A percentile compares a stretch with the other conserved stretches of the same genome.
Evolutionary conservation across 2,888 invertebrate species (phyloP).

Genomic region (Ommatoiulus sabulosus): DNA sequence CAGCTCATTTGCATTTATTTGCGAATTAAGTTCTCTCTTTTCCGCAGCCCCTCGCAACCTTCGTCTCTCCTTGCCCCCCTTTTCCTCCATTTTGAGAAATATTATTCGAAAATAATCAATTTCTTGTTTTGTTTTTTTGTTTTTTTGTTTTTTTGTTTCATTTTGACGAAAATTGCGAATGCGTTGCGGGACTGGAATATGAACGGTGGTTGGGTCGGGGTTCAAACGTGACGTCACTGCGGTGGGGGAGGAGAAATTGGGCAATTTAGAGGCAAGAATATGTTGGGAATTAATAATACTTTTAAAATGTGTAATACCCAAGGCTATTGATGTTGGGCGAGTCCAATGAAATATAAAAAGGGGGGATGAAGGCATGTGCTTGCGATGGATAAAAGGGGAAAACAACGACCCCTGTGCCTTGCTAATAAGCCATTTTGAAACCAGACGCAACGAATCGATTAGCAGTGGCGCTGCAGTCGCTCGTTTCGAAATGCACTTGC

Average conservation of each 20-base stretch:
- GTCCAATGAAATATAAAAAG: constrained; percentile 43
- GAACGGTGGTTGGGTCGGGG: neutral
- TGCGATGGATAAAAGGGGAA: constrained; percentile 22
- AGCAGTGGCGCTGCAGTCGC: neutral
- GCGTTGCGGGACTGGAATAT: neutral
- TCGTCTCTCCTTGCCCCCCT: too few species aligned
- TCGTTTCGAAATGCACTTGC: neutral
- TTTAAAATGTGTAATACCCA: constrained; percentile 53
- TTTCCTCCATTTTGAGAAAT: neutral
- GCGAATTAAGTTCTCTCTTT: neutral
- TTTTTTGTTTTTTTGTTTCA: neutral
- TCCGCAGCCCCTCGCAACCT: neutral
- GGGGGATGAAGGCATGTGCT: neutral
- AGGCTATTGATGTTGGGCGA: constrained; percentile 53
- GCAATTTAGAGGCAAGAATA: neutral
- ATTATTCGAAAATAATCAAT: constrained; percentile 8
- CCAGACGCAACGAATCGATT: constrained; percentile 13
- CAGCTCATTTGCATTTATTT: neutral
- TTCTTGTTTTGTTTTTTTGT: neutral
- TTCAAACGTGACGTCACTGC: neutral
- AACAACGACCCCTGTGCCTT: constrained; percentile 19
- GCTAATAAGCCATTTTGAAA: constrained; percentile 19
- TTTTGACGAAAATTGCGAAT: neutral
- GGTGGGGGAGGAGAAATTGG: neutral
- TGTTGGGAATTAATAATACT: constrained; percentile 19